Evolutionary conservation across 2,113 vertebrate genomes (phyloP), one percentile per base, ranked within the genome.

Genomic region (Physeter macrocephalus): DNA sequence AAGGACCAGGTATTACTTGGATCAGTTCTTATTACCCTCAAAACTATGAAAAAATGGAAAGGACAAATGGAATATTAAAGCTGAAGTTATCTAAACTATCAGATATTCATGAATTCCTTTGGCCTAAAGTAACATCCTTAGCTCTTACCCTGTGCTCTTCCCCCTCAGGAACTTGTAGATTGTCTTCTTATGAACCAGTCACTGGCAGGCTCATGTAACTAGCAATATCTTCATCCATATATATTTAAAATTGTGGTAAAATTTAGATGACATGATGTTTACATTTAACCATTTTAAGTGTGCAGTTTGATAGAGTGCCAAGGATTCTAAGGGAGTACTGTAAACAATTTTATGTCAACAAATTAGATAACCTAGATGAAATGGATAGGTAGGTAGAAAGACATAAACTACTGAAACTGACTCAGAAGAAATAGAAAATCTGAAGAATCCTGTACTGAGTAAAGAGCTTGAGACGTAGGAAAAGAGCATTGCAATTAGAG

Each of bases 1-100:
- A 61, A 87, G 17, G 52, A 95, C 69, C 84, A 69, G 81, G 82
- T 90, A 84, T 86, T 92, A 71, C 52, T 93, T 88, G 66, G 31
- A 66, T 66, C 18, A 75, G 62, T 93, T 90, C 41, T 85, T 96
- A 54, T 93, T 27, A 82, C 4, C 14, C 62, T 93, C 27, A 74
- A 66, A 82, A 29, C 49, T 83, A 39, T 36, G 39, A 31, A 80
- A 80, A 83, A 46, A 25, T 89, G 17, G 36, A 77, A 89, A 67
- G 34, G 66, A 90, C 46, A 75, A 88, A 75, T 34, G 41, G 46
- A 95, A 83, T 92, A 87, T 87, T 59, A 90, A 72, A 86, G 12
- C 20, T 46, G 89, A 72, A 86, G 66, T 29, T 86, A 64, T 66
- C 15, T 71, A 82, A 93, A 64, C 4, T 71, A 8, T 62, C 43